Percentiles rank a stretch among this genome's conserved stretches.
phyloP scores from a whole-genome alignment of 2,113 vertebrate species.

The Paracanthobrama guichenoti region DNA sequence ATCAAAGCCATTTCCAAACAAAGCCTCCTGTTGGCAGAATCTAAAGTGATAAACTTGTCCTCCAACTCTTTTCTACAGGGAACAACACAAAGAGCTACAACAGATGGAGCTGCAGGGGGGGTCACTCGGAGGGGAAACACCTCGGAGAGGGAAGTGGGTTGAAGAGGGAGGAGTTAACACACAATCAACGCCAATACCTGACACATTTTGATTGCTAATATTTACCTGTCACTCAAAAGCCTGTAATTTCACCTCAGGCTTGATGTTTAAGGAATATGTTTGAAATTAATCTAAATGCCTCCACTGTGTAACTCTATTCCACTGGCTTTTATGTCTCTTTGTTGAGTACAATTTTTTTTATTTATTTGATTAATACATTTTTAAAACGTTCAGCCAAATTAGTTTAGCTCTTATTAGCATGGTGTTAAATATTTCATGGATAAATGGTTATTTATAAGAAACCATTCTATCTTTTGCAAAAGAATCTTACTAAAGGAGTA shows the following conservation, averaged over 20 bases:
- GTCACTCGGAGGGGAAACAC: slow-evolving; percentile 22
- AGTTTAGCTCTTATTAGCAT: background rate
- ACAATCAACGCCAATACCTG: background rate
- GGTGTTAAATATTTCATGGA: background rate
- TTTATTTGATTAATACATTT: background rate
- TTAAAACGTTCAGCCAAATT: background rate
- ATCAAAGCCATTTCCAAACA: slow-evolving; percentile 41
- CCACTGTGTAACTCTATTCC: background rate
- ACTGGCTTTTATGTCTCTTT: background rate
- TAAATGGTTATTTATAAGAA: background rate
- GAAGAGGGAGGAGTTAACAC: slow-evolving; percentile 3
- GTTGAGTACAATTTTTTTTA: background rate
- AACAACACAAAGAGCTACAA: slow-evolving; percentile 36
- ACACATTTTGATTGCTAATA: slow-evolving; percentile 18
- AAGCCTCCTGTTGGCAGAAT: slow-evolving; percentile 21
- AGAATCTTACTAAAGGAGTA: background rate
- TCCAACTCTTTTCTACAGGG: slow-evolving; percentile 36
- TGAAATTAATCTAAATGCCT: slow-evolving; percentile 10
- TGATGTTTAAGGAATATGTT: slow-evolving; percentile 22
- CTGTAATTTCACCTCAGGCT: background rate
- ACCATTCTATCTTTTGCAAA: background rate
- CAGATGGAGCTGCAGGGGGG: slow-evolving; percentile 43
- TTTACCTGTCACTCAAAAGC: slow-evolving; percentile 17
- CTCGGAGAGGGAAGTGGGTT: background rate
- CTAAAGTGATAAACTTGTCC: slow-evolving; percentile 39